Conservation (phyloP, 2,888 invertebrate genomes). For the Pammene fasciana region DNA sequence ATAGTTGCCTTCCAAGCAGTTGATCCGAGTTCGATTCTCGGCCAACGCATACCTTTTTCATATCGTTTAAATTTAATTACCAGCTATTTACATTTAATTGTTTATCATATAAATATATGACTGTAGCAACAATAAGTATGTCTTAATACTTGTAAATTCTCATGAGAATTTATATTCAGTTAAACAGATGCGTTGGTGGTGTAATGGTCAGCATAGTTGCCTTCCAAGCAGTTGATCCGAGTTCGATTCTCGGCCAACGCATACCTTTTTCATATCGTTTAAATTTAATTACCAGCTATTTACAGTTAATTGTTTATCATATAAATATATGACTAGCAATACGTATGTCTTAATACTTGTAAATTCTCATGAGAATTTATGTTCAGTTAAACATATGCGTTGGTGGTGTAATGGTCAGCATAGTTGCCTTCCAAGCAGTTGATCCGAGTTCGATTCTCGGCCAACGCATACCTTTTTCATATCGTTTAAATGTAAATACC, state of each 20-base stretch:
- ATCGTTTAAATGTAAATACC: too few species aligned
- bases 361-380: neutral
- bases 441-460: conserved; percentile 85
- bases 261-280: neutral
- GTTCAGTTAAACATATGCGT: conserved; percentile 55
- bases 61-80: too few species aligned
- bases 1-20: conserved; percentile 85
- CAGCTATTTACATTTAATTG: too few species aligned
- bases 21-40: conserved; percentile 85
- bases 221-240: conserved; percentile 85
- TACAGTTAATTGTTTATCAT: too few species aligned
- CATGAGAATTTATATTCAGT: neutral
- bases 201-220: conserved; percentile 83
- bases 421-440: conserved; percentile 85
- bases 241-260: conserved; percentile 67
- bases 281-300: neutral
- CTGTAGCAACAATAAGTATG: too few species aligned
- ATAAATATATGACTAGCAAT: too few species aligned
- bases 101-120: too few species aligned
- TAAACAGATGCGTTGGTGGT: neutral
- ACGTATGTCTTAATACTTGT: too few species aligned
- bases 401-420: conserved; percentile 85
- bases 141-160: neutral
- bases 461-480: conserved; percentile 65
- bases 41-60: conserved; percentile 68